Percentiles rank a stretch among this genome's conserved stretches.
Conservation (phyloP, 2,797 vertebrate genomes). For the Echeneis naucrates region DNA sequence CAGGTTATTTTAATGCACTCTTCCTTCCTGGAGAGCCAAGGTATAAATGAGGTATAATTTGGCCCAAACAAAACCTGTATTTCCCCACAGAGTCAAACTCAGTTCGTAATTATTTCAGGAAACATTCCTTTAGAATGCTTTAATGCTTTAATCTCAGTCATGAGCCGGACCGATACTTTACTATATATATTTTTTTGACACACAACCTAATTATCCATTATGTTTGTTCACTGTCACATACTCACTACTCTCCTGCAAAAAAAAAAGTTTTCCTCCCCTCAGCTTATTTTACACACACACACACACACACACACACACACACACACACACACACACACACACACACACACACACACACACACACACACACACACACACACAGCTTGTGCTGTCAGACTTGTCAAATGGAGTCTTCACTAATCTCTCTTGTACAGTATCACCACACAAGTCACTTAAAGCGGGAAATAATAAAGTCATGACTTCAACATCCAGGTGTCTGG, state of each 20-base stretch:
- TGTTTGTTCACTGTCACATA: constrained; percentile 7
- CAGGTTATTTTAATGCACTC: constrained; percentile 4
- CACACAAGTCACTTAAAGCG: constrained; percentile 38
- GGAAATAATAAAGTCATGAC: constrained; percentile 40
- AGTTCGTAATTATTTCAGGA: constrained; percentile 15
- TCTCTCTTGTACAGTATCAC: constrained; percentile 38
- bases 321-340: neutral
- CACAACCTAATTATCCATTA: neutral
- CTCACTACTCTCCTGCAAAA: no score
- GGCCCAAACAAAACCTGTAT: constrained; percentile 16
- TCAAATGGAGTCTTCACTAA: constrained; percentile 38
- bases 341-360: neutral
- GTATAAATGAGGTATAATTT: constrained; percentile 25
- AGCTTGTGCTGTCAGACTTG: constrained; percentile 28
- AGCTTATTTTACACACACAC: constrained; percentile 5
- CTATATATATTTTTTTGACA: no score
- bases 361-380: neutral
- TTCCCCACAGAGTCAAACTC: constrained; percentile 26
- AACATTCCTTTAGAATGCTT: constrained; percentile 4
- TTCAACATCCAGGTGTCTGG: constrained; percentile 1
- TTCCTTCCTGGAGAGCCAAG: neutral
- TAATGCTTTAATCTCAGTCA: neutral
- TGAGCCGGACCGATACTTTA: constrained; percentile 7
- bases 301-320: neutral
- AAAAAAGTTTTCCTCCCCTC: no score